Evolutionary conservation across 2,113 vertebrate genomes (phyloP).

Genomic region (Himantopus leucocephalus): DNA sequence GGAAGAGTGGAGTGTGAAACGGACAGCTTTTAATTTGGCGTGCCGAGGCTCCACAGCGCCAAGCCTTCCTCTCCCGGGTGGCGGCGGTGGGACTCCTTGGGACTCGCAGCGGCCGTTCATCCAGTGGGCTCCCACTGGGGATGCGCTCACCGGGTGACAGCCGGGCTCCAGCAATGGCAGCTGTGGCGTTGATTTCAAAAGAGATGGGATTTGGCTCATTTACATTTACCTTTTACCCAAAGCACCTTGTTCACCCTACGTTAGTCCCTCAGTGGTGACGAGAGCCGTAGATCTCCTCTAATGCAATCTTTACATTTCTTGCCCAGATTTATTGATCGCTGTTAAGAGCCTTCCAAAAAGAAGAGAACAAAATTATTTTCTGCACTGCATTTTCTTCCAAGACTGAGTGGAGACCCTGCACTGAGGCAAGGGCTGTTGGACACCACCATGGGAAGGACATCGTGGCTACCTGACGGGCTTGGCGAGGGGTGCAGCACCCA

Average conservation of each 20-base stretch:
- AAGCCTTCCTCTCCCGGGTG: background rate
- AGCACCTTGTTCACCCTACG: background rate
- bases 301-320: fast-evolving
- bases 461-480: fast-evolving
- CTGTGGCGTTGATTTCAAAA: background rate
- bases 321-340: background rate
- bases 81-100: fast-evolving
- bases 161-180: fast-evolving
- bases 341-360: background rate
- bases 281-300: background rate
- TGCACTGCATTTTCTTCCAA: background rate
- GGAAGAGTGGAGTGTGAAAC: background rate
- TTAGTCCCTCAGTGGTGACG: background rate
- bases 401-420: background rate
- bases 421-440: background rate
- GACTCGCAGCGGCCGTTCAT: fast-evolving
- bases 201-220: background rate
- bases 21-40: background rate
- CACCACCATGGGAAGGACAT: background rate
- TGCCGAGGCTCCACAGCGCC: fast-evolving
- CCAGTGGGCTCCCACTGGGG: background rate
- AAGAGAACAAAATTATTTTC: background rate
- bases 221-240: background rate
- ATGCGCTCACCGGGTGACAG: background rate
- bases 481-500: background rate